These are phyloP conservation scores for Brachionus sp. DNA, from an alignment of 1,140 invertebrate genomes.

Conservation along the genomic window DNA sequence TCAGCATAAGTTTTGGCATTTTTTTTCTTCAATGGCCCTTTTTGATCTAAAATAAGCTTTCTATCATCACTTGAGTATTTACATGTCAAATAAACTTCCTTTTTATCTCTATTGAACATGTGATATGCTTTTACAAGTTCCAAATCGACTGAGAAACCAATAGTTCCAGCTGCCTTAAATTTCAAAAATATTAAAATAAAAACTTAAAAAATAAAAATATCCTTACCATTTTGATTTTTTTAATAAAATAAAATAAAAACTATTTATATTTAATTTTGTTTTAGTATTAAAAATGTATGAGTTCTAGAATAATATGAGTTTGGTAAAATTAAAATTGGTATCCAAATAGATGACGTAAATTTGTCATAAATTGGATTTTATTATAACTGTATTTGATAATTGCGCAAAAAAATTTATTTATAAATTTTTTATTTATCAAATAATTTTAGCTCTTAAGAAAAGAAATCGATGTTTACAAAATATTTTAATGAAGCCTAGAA, in stretches of 20 bases:
- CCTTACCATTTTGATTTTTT: conserved; percentile 3
- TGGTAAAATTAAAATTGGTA: too few relatives aligned
- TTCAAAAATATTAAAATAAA: not conserved
- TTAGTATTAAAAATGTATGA: not conserved
- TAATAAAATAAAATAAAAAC: not conserved
- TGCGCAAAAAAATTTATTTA: not conserved
- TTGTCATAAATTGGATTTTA: not conserved
- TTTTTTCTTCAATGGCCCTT: conserved; percentile 34
- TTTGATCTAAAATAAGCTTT: conserved; percentile 26
- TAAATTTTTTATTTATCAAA: not conserved
- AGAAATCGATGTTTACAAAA: not conserved
- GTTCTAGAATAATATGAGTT: not conserved
- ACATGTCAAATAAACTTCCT: conserved; percentile 15
- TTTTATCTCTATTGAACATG: conserved; percentile 26
- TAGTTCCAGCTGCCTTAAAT: not conserved
- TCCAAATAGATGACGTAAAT: not conserved
- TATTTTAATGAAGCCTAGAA: not conserved
- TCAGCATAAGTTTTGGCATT: not conserved
- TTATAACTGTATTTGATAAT: not conserved
- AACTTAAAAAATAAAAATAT: not conserved
- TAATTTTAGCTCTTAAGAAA: not conserved
- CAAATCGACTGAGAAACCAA: conserved; percentile 28
- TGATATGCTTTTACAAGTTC: conserved; percentile 37
- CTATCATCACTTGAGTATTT: conserved; percentile 41
- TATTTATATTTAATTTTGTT: not conserved